phyloP scores from a whole-genome alignment of 2,888 invertebrate species.

The Yponomeuta sedellus region DNA sequence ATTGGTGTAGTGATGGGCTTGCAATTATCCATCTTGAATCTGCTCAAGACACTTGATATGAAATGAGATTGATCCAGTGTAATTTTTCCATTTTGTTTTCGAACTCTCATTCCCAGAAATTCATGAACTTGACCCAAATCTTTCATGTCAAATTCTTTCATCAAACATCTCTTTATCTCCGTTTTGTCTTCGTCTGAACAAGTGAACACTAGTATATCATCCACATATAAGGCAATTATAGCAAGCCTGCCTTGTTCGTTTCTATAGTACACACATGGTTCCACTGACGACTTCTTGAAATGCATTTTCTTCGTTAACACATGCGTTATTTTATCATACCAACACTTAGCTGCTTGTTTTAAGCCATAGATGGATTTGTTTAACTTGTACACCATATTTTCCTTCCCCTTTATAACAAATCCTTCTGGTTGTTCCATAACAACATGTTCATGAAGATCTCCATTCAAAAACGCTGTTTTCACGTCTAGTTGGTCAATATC shows the following conservation, averaged over 20 bases:
- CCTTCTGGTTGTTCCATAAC: too few species aligned
- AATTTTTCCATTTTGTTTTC: constrained; percentile 11
- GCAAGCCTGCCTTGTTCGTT: background rate
- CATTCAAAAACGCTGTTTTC: constrained; percentile 22
- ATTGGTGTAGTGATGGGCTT: too few species aligned
- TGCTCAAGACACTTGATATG: too few species aligned
- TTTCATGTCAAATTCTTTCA: constrained; percentile 17
- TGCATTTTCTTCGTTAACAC: constrained; percentile 15
- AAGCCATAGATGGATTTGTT: constrained; percentile 22
- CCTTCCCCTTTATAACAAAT: too few species aligned
- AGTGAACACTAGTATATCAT: too few species aligned
- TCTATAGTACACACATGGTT: constrained; percentile 17
- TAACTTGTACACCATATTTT: background rate
- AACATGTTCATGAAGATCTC: constrained; percentile 8
- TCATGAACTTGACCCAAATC: constrained; percentile 14
- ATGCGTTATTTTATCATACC: constrained; percentile 20
- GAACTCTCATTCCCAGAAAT: constrained; percentile 16
- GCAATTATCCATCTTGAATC: too few species aligned
- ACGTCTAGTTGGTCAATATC: constrained; percentile 20
- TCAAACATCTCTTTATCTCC: constrained; percentile 15
- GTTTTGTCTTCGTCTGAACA: constrained; percentile 9
- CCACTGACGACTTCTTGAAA: constrained; percentile 16
- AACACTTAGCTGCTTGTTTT: constrained; percentile 21
- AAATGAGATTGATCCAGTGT: too few species aligned
- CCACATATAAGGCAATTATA: too few species aligned